A percentile compares a stretch with the other conserved stretches of the same genome.
phyloP scores from a whole-genome alignment of 2,888 invertebrate genomes.

The Lydus trimaculatus region DNA sequence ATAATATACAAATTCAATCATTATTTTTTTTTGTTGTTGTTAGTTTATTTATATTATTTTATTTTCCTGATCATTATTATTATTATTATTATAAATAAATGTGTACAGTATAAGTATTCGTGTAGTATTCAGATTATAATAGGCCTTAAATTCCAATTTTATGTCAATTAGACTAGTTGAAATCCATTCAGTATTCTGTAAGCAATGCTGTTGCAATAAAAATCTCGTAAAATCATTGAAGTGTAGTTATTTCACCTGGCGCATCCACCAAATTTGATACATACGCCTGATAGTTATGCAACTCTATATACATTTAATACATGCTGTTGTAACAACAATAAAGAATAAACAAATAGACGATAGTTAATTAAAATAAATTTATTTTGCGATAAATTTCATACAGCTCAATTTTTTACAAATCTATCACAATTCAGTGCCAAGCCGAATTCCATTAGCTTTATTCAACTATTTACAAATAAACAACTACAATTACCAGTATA shows the following conservation, averaged over 20 bases:
- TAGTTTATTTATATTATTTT: constrained; percentile 50
- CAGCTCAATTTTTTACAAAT: constrained; percentile 12
- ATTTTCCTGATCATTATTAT: constrained; percentile 50
- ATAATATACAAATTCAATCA: background rate
- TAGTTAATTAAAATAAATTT: background rate
- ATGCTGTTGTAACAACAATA: background rate
- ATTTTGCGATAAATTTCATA: constrained; percentile 41
- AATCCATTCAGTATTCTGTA: constrained; percentile 48
- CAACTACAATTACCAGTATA: background rate
- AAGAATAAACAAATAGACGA: background rate
- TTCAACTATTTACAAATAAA: constrained; percentile 12
- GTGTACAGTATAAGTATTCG: constrained; percentile 47
- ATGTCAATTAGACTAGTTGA: constrained; percentile 38
- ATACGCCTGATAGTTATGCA: background rate
- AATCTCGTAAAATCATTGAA: background rate
- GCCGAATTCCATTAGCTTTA: constrained; percentile 7
- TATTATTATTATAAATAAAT: constrained; percentile 45
- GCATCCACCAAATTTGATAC: background rate
- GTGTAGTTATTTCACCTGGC: background rate
- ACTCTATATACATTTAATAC: background rate
- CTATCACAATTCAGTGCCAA: constrained; percentile 12
- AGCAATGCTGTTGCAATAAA: constrained; percentile 51
- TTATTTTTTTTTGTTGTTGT: constrained; percentile 23
- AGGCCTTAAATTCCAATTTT: constrained; percentile 36
- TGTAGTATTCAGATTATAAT: constrained; percentile 33